A percentile compares a stretch with the other conserved stretches of the same genome.
These are phyloP conservation scores for Fabriciana adippe DNA, from an alignment of 2,888 invertebrate genomes.

Conservation along the genomic window DNA sequence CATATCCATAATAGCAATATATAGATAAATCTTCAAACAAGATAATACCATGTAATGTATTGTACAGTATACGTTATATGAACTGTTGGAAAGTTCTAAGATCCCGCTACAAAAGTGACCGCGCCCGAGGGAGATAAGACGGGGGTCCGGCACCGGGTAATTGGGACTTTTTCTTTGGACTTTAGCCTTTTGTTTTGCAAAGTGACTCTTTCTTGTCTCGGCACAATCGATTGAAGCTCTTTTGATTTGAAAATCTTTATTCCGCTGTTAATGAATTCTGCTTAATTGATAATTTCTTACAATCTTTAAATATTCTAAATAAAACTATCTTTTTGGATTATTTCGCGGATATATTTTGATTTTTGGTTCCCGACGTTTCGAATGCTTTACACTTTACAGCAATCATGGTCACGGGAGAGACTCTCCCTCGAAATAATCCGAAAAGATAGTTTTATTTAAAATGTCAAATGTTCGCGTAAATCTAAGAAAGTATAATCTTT, in stretches of 20 bases:
- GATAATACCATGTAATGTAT: too few relatives aligned
- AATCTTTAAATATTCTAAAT: not conserved
- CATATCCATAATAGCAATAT: too few relatives aligned
- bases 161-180: slow-evolving; percentile 80
- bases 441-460: too few relatives aligned
- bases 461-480: too few relatives aligned
- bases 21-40: too few relatives aligned
- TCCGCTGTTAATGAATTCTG: slow-evolving; percentile 12
- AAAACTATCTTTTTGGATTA: too few relatives aligned
- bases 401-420: too few relatives aligned
- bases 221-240: slow-evolving; percentile 62
- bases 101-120: slow-evolving; percentile 49
- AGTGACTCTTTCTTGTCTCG: slow-evolving; percentile 72
- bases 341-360: too few relatives aligned
- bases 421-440: too few relatives aligned
- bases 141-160: slow-evolving; percentile 55
- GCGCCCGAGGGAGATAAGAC: slow-evolving; percentile 43
- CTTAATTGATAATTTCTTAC: slow-evolving; percentile 15
- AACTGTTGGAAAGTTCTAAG: not conserved
- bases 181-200: slow-evolving; percentile 72
- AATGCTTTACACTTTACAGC: too few relatives aligned
- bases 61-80: not conserved
- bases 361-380: too few relatives aligned
- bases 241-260: slow-evolving; percentile 40
- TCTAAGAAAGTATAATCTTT: too few relatives aligned